phyloP scores from a whole-genome alignment of 2,888 invertebrate species.

The Thera obeliscata region DNA sequence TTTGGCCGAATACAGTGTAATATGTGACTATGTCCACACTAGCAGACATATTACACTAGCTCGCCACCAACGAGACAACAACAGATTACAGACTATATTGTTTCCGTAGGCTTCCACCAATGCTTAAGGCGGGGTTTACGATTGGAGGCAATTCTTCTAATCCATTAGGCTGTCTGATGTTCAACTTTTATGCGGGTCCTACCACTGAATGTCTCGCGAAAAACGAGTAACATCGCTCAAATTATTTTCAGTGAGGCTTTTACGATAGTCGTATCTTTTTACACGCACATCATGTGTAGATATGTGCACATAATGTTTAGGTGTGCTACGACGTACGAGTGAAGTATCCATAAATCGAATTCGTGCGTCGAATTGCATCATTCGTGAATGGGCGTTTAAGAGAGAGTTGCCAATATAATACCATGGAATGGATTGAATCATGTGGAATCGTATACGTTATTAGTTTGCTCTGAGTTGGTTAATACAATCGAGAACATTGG shows the following conservation, averaged over 20 bases:
- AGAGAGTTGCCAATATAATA: conserved; percentile 15
- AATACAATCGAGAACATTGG: conserved; percentile 64
- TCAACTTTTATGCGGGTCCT: conserved; percentile 80
- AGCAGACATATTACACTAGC: conserved; percentile 49
- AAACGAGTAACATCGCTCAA: conserved; percentile 80
- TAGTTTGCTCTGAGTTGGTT: conserved; percentile 34
- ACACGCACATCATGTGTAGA: conserved; percentile 80
- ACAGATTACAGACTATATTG: conserved; percentile 66
- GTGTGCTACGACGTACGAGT: conserved; percentile 67
- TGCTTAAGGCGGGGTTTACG: conserved; percentile 70
- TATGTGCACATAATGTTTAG: conserved; percentile 79
- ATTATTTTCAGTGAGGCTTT: conserved; percentile 82
- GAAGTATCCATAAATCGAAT: conserved; percentile 78
- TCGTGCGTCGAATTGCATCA: conserved; percentile 74
- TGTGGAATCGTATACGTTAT: conserved; percentile 19
- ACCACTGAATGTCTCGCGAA: conserved; percentile 79
- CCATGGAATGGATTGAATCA: conserved; percentile 9
- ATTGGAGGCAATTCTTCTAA: conserved; percentile 81
- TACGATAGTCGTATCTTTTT: conserved; percentile 83
- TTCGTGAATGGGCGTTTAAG: conserved; percentile 36
- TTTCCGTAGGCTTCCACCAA: conserved; percentile 66
- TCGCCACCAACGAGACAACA: conserved; percentile 57
- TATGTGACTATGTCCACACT: conserved; percentile 37
- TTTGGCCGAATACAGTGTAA: conserved; percentile 40
- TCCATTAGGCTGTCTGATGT: conserved; percentile 81